These are phyloP conservation scores for Gymnothorax javanicus DNA, from an alignment of 2,797 vertebrate genomes.

Conservation along the genomic window DNA sequence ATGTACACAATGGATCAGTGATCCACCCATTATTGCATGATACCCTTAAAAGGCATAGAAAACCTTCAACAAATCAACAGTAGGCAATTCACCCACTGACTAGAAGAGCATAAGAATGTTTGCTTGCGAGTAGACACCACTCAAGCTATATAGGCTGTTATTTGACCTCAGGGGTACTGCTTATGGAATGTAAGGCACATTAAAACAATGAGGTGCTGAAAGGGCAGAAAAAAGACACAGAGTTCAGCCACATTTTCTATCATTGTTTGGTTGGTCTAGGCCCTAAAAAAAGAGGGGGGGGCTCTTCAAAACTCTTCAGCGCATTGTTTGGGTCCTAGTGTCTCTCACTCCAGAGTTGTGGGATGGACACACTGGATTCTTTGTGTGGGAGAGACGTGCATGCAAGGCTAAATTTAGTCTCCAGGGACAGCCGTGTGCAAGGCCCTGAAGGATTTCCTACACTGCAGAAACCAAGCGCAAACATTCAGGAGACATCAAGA, in stretches of 20 bases:
- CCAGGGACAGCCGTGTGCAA: not conserved
- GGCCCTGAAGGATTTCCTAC: conserved; percentile 5
- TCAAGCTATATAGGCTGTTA: no score
- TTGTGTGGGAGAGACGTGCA: conserved; percentile 9
- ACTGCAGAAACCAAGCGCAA: not conserved
- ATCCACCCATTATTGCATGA: not conserved
- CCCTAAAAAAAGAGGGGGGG: not conserved
- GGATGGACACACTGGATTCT: conserved; percentile 12
- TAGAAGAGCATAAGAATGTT: not conserved
- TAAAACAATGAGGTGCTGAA: not conserved
- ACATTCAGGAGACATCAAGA: not conserved
- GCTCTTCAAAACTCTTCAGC: not conserved
- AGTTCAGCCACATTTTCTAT: not conserved
- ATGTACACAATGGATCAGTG: not conserved
- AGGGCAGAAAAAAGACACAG: not conserved
- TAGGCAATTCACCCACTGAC: not conserved
- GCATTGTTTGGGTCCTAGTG: not conserved
- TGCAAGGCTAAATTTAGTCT: conserved; percentile 13
- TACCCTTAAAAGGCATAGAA: not conserved
- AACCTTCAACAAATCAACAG: not conserved
- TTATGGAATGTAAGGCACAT: not conserved
- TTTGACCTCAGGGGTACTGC: no score
- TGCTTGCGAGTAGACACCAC: not conserved
- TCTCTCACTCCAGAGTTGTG: not conserved
- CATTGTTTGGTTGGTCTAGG: not conserved